These are phyloP conservation scores for Phytoseiulus persimilis DNA, from an alignment of 2,888 invertebrate genomes.

Conservation along the genomic window DNA sequence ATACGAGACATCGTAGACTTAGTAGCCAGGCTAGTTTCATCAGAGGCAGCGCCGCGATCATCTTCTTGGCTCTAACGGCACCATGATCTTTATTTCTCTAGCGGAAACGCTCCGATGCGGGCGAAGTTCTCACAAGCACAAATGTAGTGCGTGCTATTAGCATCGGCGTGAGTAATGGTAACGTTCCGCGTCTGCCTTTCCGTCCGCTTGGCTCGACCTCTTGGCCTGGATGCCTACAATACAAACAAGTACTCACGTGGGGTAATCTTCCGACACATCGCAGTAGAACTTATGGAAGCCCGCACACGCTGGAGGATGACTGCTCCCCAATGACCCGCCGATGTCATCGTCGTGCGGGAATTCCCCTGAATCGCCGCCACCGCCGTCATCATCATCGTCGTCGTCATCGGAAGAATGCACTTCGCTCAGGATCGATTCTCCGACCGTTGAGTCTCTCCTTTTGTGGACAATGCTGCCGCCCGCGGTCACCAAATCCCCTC, in stretches of 20 bases:
- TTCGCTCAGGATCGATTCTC: conserved; percentile 6
- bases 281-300: conserved; percentile 15
- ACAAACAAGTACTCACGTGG: background rate
- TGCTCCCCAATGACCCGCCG: background rate
- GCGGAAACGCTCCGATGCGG: background rate
- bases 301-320: conserved; percentile 14
- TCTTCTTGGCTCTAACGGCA: background rate
- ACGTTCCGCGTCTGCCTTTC: background rate
- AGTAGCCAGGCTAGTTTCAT: background rate
- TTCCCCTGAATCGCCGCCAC: background rate
- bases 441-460: background rate
- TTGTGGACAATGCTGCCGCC: background rate
- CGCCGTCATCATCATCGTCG: background rate
- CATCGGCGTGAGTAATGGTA: background rate
- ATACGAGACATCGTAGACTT: conserved; percentile 12
- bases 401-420: background rate
- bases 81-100: background rate
- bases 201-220: background rate
- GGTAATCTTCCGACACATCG: conserved; percentile 8
- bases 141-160: background rate
- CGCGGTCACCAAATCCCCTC: background rate
- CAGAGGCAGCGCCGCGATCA: background rate
- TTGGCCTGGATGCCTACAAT: background rate
- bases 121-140: background rate
- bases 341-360: conserved; percentile 8